A percentile compares a stretch with the other conserved stretches of the same genome.
Conservation (phyloP, 2,113 vertebrate genomes). For the Solea solea region DNA sequence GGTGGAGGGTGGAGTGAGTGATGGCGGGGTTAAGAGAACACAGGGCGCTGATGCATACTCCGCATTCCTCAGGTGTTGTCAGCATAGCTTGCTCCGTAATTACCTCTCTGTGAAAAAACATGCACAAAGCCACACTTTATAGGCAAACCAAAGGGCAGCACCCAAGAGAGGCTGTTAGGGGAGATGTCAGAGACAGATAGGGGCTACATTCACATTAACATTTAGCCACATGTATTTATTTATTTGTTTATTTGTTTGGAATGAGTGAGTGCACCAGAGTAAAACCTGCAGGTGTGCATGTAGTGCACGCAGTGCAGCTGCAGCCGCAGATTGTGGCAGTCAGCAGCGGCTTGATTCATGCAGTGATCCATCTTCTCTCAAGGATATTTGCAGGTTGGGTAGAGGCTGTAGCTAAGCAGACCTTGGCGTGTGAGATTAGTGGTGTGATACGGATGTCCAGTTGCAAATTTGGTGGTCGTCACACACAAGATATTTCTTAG, state of each 20-base stretch:
- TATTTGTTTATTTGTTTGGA: conserved; percentile 6
- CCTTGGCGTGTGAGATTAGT: conserved; percentile 27
- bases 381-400: conserved; percentile 29
- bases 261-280: background rate
- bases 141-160: conserved; percentile 17
- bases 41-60: conserved; percentile 73
- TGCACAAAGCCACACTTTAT: conserved; percentile 36
- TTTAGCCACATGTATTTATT: background rate
- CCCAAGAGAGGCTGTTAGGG: background rate
- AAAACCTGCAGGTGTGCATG: conserved; percentile 7
- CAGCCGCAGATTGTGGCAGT: conserved; percentile 47
- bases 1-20: conserved; percentile 24
- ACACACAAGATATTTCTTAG: conserved; percentile 3
- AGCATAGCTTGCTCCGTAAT: conserved; percentile 70
- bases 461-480: conserved; percentile 9
- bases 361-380: conserved; percentile 57
- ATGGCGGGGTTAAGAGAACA: conserved; percentile 42
- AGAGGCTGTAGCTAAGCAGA: conserved; percentile 40
- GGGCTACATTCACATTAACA: conserved; percentile 15
- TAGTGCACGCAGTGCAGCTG: conserved; percentile 14
- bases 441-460: conserved; percentile 22
- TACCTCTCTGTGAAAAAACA: conserved; percentile 69
- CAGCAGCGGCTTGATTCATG: conserved; percentile 56
- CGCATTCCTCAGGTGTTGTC: conserved; percentile 83
- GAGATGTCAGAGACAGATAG: conserved; percentile 17